These are phyloP conservation scores for Bryconaethiops microstoma DNA, from an alignment of 2,797 vertebrate species.

Conservation along the genomic window DNA sequence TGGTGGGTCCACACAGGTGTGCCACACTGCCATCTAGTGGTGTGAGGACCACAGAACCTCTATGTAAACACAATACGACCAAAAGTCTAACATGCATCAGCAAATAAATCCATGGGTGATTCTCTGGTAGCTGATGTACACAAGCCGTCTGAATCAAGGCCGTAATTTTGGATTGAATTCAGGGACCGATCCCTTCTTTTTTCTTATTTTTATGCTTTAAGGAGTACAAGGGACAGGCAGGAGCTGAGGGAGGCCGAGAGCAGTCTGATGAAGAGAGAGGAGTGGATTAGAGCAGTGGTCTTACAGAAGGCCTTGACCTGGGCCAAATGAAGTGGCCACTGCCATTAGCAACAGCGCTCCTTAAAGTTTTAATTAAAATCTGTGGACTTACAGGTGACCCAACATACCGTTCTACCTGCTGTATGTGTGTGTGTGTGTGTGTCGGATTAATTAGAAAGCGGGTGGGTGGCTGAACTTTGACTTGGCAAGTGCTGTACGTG, in stretches of 20 bases:
- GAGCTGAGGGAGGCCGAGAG: slow-evolving; percentile 15
- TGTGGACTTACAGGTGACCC: slow-evolving; percentile 53
- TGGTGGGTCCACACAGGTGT: slow-evolving; percentile 43
- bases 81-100: slow-evolving; percentile 10
- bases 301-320: slow-evolving; percentile 51
- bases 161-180: slow-evolving; percentile 4
- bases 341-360: slow-evolving; percentile 43
- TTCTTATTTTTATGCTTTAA: background rate
- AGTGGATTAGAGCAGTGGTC: slow-evolving; percentile 41
- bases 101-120: slow-evolving; percentile 10
- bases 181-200: background rate
- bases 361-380: slow-evolving; percentile 60
- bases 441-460: slow-evolving; percentile 55
- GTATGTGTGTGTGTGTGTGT: slow-evolving; percentile 35
- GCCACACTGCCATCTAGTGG: slow-evolving; percentile 65
- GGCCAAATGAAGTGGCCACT: slow-evolving; percentile 37
- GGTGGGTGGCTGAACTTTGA: slow-evolving; percentile 70
- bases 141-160: background rate
- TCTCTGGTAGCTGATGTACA: slow-evolving; percentile 11
- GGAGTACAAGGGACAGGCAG: background rate
- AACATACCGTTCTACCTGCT: slow-evolving; percentile 43
- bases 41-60: background rate
- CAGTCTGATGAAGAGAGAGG: slow-evolving; percentile 17
- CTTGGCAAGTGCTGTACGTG: slow-evolving; percentile 70
- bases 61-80: slow-evolving; percentile 13